phyloP scores from a whole-genome alignment of 2,113 vertebrate genomes.

The Esox niger region DNA sequence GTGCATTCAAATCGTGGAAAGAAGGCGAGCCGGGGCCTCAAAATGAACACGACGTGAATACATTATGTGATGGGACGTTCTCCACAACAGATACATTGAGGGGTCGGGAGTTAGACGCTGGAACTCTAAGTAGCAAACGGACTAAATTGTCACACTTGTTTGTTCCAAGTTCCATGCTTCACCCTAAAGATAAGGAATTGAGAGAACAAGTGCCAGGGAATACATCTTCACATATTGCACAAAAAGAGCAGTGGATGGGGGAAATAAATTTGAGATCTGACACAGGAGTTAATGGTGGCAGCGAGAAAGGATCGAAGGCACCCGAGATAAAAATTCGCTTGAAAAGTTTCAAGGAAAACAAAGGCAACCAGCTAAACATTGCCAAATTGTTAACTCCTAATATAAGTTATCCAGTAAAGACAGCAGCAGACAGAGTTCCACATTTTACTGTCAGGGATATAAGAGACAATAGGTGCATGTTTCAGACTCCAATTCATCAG shows the following conservation, averaged over 20 bases:
- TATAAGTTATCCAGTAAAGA: constrained; percentile 65
- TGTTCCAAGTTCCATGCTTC: constrained; percentile 86
- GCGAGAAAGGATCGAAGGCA: constrained; percentile 55
- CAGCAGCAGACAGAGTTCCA: constrained; percentile 79
- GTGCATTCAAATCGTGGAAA: constrained; percentile 83
- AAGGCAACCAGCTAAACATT: constrained; percentile 81
- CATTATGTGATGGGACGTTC: neutral
- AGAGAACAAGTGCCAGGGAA: constrained; percentile 39
- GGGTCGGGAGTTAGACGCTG: constrained; percentile 22
- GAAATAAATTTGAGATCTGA: constrained; percentile 35
- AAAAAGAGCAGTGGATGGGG: constrained; percentile 27
- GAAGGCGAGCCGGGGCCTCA: constrained; percentile 68
- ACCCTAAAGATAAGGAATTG: constrained; percentile 68
- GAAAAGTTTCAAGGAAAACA: constrained; percentile 81
- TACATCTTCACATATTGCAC: constrained; percentile 16
- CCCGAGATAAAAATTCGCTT: constrained; percentile 92
- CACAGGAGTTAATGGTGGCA: constrained; percentile 31
- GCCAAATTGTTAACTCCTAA: constrained; percentile 89
- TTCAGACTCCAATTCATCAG: constrained; percentile 86
- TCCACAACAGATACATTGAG: neutral
- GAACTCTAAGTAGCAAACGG: constrained; percentile 55
- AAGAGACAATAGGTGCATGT: constrained; percentile 82
- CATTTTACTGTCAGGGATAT: constrained; percentile 90
- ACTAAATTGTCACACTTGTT: constrained; percentile 89
- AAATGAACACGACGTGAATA: constrained; percentile 39